Base-by-base conservation (phyloP, 2,888 invertebrate genomes). In the Catocala fraxini region DNA sequence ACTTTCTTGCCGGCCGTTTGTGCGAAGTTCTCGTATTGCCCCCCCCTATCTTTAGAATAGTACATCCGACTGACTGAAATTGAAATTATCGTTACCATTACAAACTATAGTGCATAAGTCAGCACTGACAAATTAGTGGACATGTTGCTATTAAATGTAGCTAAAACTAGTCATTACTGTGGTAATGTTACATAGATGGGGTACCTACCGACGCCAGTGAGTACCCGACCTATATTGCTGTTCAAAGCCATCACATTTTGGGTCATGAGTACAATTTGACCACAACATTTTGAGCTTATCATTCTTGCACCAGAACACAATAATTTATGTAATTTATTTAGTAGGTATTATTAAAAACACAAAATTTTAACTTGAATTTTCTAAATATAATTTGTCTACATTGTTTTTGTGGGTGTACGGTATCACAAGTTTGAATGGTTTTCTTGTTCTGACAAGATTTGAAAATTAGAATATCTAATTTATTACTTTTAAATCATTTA, bases 1-100 rank as follows among this genome's bases (percentile, higher is more conserved):
- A 92, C 82, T 11, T 68, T 77, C 66, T 81, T 88, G 11, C 89
- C 91, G 13, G 84, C 73, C 0, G 86, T 80, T 72, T 92, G 92
- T 1, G 79, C 66, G 5, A 82, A 13, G 0, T 89, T 87, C 59
- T 88, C 86, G 68, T 89, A 88, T 6, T 73, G 47, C 5, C 46
- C 60, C 3, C 73, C 81, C 55, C 87, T 88, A 51, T 84, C 83
- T 51, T 89, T 85, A 0, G 87, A 80, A 57, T 86, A 90, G 45
- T 67, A 74, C 61, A 80, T 73, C n/a, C 72, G 68, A 39, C 76
- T 15, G 5, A 48, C 88, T 89, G 69, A 6, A 75, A 77, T 39
- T 7, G 35, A 39, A 25, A 39, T 9, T 6, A 39, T 39, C 5
- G 35, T 39, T 39, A 39, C 35, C 7, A 39, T 39, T 39, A 39